Evolutionary conservation across 2,888 invertebrate genomes (phyloP).

Genomic region (Hypsopygia costalis): DNA sequence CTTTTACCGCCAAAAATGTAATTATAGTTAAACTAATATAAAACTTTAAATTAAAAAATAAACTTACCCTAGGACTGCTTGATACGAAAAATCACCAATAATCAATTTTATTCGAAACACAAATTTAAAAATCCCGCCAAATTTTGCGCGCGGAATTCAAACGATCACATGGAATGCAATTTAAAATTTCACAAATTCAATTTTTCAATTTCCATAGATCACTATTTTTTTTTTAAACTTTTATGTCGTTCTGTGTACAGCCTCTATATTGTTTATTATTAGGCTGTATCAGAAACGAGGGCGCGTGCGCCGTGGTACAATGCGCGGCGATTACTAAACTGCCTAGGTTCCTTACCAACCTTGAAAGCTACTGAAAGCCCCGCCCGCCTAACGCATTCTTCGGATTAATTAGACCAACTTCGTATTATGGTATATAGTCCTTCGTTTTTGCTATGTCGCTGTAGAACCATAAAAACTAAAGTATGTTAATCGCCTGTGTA

Average conservation of each 20-base stretch:
- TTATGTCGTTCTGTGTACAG: slow-evolving; percentile 40
- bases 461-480: background rate
- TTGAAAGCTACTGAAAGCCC: slow-evolving; percentile 70
- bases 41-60: too few relatives aligned
- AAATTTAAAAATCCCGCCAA: slow-evolving; percentile 46
- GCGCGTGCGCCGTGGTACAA: slow-evolving; percentile 62
- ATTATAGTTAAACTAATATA: too few relatives aligned
- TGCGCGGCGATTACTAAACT: slow-evolving; percentile 56
- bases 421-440: slow-evolving; percentile 19
- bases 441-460: slow-evolving; percentile 13
- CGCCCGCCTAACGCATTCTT: slow-evolving; percentile 48
- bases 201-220: slow-evolving; percentile 28
- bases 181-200: slow-evolving; percentile 37
- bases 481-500: too few relatives aligned
- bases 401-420: slow-evolving; percentile 32
- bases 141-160: slow-evolving; percentile 41
- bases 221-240: slow-evolving; percentile 19
- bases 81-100: slow-evolving; percentile 28
- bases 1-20: too few relatives aligned
- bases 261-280: slow-evolving; percentile 56
- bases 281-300: slow-evolving; percentile 52
- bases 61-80: slow-evolving; percentile 38
- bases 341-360: slow-evolving; percentile 43
- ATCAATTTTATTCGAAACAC: slow-evolving; percentile 25
- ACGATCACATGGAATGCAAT: slow-evolving; percentile 25